phyloP scores from a whole-genome alignment of 2,888 invertebrate species.

The Tetragonula carbonaria region DNA sequence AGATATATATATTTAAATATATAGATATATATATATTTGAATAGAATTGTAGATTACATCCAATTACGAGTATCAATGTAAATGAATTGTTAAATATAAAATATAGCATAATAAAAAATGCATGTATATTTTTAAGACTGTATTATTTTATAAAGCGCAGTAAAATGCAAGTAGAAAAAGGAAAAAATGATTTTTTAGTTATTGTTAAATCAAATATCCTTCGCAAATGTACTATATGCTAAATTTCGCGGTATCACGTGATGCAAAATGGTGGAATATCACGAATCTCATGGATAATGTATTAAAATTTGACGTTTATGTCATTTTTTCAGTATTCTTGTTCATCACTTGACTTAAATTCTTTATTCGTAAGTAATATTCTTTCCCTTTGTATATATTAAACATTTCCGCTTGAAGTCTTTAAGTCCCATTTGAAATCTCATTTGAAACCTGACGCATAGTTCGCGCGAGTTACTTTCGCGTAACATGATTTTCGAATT shows the following conservation, averaged over 20 bases:
- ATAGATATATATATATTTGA: neutral
- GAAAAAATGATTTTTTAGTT: constrained; percentile 7
- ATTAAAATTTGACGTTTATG: constrained; percentile 62
- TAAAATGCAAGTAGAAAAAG: constrained; percentile 17
- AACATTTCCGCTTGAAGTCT: neutral
- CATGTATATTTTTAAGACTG: neutral
- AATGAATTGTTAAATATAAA: constrained; percentile 14
- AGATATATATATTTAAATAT: neutral
- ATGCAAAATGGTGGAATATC: constrained; percentile 66
- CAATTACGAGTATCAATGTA: constrained; percentile 9
- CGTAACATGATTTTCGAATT: constrained; percentile 72
- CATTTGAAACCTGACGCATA: constrained; percentile 73
- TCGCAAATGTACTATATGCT: constrained; percentile 36
- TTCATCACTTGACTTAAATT: constrained; percentile 52
- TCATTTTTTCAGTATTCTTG: constrained; percentile 58
- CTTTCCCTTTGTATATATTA: neutral
- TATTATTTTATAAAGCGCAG: constrained; percentile 16
- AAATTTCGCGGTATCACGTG: constrained; percentile 64
- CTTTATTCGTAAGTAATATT: constrained; percentile 50
- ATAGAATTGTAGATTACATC: constrained; percentile 15
- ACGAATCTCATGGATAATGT: constrained; percentile 59
- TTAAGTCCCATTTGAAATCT: constrained; percentile 32
- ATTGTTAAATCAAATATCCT: constrained; percentile 5
- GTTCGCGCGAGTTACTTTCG: constrained; percentile 64
- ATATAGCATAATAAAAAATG: neutral